Evolutionary conservation across 2,113 vertebrate species (phyloP).

Genomic region (Calidris pugnax): DNA sequence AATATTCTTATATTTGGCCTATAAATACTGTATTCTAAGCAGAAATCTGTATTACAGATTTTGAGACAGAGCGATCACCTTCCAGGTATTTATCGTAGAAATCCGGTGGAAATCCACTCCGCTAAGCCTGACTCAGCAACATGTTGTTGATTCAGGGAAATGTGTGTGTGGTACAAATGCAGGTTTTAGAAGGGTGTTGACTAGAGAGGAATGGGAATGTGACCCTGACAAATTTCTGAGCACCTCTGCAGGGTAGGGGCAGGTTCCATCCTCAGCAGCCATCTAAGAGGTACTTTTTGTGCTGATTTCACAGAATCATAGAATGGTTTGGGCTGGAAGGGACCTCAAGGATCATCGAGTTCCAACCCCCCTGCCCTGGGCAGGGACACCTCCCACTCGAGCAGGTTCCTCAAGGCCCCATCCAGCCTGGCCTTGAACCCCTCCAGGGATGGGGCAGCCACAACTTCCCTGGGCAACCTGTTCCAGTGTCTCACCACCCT

Average conservation of each 20-base stretch:
- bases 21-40: too few species aligned
- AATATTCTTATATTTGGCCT: neutral
- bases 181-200: neutral
- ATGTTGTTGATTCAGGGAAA: neutral
- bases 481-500: too few species aligned
- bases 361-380: too few species aligned
- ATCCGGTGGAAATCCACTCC: neutral
- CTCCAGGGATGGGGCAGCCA: too few species aligned
- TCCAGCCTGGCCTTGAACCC: too few species aligned
- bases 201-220: neutral
- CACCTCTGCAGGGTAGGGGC: neutral
- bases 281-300: neutral
- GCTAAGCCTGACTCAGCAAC: neutral
- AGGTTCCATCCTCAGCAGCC: neutral
- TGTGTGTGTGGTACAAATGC: neutral
- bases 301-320: too few species aligned
- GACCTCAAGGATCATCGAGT: too few species aligned
- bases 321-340: too few species aligned
- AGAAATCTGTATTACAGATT: neutral
- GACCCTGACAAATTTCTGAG: neutral
- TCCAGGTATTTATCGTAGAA: neutral
- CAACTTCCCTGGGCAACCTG: too few species aligned
- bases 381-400: too few species aligned
- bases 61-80: rapidly evolving
- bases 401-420: too few species aligned